Evolutionary conservation across 2,888 invertebrate genomes (phyloP).

Genomic region (Drosophila anomelani): DNA sequence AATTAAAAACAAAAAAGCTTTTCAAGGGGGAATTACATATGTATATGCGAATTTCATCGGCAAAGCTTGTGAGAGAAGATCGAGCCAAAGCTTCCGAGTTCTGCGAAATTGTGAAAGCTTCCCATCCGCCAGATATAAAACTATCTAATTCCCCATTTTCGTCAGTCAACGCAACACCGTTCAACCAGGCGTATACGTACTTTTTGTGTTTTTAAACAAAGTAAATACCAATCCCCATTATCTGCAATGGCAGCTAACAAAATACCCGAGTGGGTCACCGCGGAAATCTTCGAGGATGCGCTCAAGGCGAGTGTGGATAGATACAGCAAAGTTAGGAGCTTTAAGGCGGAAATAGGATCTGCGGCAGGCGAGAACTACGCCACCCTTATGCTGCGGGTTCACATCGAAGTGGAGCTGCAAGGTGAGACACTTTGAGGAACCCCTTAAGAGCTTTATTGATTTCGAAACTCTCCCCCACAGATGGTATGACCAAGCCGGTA

Average conservation of each 20-base stretch:
- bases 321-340: conserved; percentile 51
- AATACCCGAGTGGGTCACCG: conserved; percentile 59
- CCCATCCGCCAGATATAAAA: conserved; percentile 2
- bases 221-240: not conserved
- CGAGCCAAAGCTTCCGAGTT: not conserved
- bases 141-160: conserved; percentile 3
- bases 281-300: conserved; percentile 52
- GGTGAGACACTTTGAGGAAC: conserved; percentile 50
- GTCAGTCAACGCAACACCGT: conserved; percentile 3
- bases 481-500: conserved; percentile 47
- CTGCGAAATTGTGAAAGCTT: conserved; percentile 7
- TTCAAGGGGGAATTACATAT: not conserved
- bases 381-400: conserved; percentile 76
- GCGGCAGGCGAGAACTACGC: conserved; percentile 81
- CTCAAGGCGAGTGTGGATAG: conserved; percentile 50
- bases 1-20: not conserved
- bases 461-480: conserved; percentile 4
- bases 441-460: not conserved
- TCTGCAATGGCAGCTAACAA: conserved; percentile 39
- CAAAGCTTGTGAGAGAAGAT: conserved; percentile 22
- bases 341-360: conserved; percentile 55
- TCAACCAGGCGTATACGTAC: conserved; percentile 22
- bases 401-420: conserved; percentile 68
- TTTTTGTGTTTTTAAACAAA: not conserved
- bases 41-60: not conserved